Evolutionary conservation across 2,888 invertebrate species (phyloP).

Genomic region (Ochlodes sylvanus): DNA sequence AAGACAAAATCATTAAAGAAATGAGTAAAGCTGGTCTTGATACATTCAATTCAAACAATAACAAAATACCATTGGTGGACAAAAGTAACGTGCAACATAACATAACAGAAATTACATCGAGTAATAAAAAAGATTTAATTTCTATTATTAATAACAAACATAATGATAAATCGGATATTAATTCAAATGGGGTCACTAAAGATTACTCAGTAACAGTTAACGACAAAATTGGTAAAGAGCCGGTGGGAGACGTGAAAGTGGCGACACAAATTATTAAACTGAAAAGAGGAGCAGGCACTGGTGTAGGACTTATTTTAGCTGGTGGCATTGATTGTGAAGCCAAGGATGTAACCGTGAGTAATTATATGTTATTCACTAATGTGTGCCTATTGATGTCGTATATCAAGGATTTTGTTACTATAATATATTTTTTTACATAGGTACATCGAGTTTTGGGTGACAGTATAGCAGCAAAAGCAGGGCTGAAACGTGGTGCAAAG

Average conservation of each 20-base stretch:
- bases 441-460: slow-evolving; percentile 94
- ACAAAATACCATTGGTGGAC: slow-evolving; percentile 47
- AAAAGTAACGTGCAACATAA: slow-evolving; percentile 48
- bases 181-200: neutral
- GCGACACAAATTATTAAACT: slow-evolving; percentile 65
- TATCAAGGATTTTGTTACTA: no score
- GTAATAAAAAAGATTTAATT: slow-evolving; percentile 25
- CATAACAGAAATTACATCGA: slow-evolving; percentile 35
- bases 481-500: slow-evolving; percentile 94
- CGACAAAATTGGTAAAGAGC: slow-evolving; percentile 50
- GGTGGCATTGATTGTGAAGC: slow-evolving; percentile 96
- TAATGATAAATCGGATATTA: slow-evolving; percentile 7
- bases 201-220: slow-evolving; percentile 35
- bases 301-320: slow-evolving; percentile 94
- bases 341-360: slow-evolving; percentile 94
- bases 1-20: slow-evolving; percentile 71
- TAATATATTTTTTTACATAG: slow-evolving; percentile 68
- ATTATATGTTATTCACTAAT: slow-evolving; percentile 2
- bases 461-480: slow-evolving; percentile 94
- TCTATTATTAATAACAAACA: slow-evolving; percentile 32
- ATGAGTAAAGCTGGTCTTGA: slow-evolving; percentile 68
- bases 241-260: slow-evolving; percentile 53
- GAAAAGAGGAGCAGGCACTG: slow-evolving; percentile 80
- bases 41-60: slow-evolving; percentile 54
- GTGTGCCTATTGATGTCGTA: neutral